Base-by-base conservation (phyloP, 2,113 vertebrate species). In the Hemichromis elongatus region DNA sequence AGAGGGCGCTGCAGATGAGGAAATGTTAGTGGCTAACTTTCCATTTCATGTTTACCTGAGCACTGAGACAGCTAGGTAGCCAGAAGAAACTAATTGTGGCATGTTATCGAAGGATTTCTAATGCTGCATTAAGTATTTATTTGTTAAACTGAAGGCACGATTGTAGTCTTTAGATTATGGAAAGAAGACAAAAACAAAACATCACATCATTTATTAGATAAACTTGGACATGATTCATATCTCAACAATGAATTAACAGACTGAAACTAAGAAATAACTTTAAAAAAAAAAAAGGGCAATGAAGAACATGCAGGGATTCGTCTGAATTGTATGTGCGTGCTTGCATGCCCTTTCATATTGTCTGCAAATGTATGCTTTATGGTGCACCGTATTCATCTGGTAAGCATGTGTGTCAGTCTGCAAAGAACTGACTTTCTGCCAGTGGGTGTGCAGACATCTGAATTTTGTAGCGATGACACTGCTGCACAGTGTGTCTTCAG, bases 1-100 rank as follows among this genome's bases (percentile, higher is more conserved):
- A 94, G 94, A 93, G 93, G 93, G 82, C 1, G 87, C 88, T 94
- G 88, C 82, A 89, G 85, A n/a, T 70, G 90, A 92, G 79, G 87
- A 77, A 79, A 94, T 24, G 19, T 42, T 1, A 8, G 24, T 53
- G 45, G 9, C 47, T 52, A 59, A 55, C 45, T 33, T 75, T 52
- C 70, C 45, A 75, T 52, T 75, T n/a, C 42, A 75, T 12, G 70
- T 50, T 30, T 13, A 52, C 45, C 19, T 52, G 30, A 86, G 19
- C 24, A 47, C 9, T 47, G 19, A 19, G 7, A 45, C 37, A 79
- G 47, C 21, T 7, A 1, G 26, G 9, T 3, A 54, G 52, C 56
- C 24, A 35, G 37, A 26, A 52, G 37, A n/a, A n/a, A 50, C 45
- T 8, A 75, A 52, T 2, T 75, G 45, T 52, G 18, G 21, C 30